Percentiles rank a stretch among this genome's conserved stretches.
Conservation (phyloP, 2,888 invertebrate genomes). For the Acronicta alni region DNA sequence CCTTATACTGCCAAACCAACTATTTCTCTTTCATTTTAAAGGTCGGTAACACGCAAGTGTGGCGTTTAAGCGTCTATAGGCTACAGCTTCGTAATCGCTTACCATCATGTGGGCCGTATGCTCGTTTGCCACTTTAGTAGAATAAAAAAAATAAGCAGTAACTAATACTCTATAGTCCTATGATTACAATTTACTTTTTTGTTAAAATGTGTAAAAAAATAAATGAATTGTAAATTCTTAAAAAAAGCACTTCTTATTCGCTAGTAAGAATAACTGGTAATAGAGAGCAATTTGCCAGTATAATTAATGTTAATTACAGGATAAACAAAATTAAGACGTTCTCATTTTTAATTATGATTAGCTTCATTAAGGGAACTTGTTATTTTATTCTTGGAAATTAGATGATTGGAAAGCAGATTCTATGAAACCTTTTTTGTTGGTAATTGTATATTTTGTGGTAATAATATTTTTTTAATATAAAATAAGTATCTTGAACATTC, state of each 20-base stretch:
- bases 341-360: conserved; percentile 54
- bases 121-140: too few relatives aligned
- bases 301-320: conserved; percentile 26
- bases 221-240: too few relatives aligned
- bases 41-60: too few relatives aligned
- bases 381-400: conserved; percentile 39
- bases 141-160: too few relatives aligned
- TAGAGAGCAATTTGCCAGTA: conserved; percentile 42
- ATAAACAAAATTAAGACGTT: conserved; percentile 38
- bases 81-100: too few relatives aligned
- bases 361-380: conserved; percentile 43
- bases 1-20: too few relatives aligned
- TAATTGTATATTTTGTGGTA: conserved; percentile 24
- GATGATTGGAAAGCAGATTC: conserved; percentile 19
- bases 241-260: conserved; percentile 18
- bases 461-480: neutral
- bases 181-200: too few relatives aligned
- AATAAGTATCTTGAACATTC: neutral
- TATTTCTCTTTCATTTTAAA: too few relatives aligned
- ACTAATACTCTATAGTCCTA: too few relatives aligned
- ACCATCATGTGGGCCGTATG: too few relatives aligned
- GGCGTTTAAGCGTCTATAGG: too few relatives aligned
- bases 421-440: conserved; percentile 4
- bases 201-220: too few relatives aligned
- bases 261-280: conserved; percentile 35